Percentiles rank a stretch among this genome's conserved stretches.
Conservation (phyloP, 2,113 vertebrate species). For the Planiliza haematocheilus region DNA sequence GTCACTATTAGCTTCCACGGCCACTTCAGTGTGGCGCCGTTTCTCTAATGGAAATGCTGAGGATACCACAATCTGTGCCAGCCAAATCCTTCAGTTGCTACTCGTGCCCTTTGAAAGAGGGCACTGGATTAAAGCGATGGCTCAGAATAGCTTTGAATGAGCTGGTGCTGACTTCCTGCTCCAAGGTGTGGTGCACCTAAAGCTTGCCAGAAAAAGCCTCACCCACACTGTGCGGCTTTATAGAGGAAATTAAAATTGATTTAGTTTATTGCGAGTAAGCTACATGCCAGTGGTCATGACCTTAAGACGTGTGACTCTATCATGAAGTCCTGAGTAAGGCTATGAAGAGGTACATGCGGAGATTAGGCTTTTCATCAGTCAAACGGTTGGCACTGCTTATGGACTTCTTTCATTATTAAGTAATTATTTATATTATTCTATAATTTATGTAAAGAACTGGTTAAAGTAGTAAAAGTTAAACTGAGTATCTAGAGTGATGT, state of each 20-base stretch:
- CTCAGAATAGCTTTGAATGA: conserved; percentile 30
- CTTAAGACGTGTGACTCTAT: not conserved
- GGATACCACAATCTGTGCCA: not conserved
- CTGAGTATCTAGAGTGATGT: too few species aligned
- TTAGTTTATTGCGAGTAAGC: not conserved
- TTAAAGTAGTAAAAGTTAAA: too few species aligned
- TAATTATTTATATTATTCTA: too few species aligned
- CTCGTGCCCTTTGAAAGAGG: not conserved
- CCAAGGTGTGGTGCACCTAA: conserved; percentile 1
- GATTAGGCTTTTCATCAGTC: too few species aligned
- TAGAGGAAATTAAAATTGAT: conserved; percentile 30
- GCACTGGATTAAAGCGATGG: conserved; percentile 13
- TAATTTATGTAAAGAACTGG: too few species aligned
- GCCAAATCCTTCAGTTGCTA: not conserved
- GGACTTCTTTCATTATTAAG: too few species aligned
- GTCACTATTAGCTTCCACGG: not conserved
- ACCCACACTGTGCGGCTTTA: conserved; percentile 16
- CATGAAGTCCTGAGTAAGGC: conserved; percentile 12
- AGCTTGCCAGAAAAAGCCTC: conserved; percentile 34
- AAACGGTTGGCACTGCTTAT: too few species aligned
- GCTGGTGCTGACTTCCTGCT: conserved; percentile 18
- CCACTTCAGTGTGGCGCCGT: not conserved
- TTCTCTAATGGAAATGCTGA: not conserved
- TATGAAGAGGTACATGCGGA: not conserved
- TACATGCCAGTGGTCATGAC: not conserved